Evolutionary conservation across 2,888 invertebrate genomes (phyloP).

Genomic region (Sceliomorpha sp.): DNA sequence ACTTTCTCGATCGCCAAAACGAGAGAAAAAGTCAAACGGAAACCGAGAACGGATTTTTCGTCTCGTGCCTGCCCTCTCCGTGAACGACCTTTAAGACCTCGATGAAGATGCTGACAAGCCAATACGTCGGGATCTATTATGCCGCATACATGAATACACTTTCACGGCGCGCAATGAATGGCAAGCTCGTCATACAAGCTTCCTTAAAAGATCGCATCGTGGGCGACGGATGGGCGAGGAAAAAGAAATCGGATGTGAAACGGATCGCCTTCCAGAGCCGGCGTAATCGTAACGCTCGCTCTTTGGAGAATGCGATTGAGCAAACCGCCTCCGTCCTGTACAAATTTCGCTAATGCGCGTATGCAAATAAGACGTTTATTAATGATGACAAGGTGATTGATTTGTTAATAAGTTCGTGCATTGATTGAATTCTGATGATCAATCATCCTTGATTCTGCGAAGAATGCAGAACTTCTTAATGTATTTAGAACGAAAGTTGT

Average conservation of each 20-base stretch:
- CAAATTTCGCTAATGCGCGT: too few relatives aligned
- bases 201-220: constrained; percentile 64
- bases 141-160: constrained; percentile 54
- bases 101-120: neutral
- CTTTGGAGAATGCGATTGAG: neutral
- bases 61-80: neutral
- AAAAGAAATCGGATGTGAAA: constrained; percentile 55
- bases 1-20: too few relatives aligned
- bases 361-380: too few relatives aligned
- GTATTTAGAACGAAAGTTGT: too few relatives aligned
- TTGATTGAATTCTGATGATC: too few relatives aligned
- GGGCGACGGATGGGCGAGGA: constrained; percentile 58
- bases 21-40: too few relatives aligned
- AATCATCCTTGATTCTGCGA: too few relatives aligned
- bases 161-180: constrained; percentile 60
- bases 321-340: neutral
- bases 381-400: too few relatives aligned
- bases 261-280: constrained; percentile 35
- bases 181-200: constrained; percentile 58
- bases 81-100: neutral
- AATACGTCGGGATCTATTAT: constrained; percentile 20
- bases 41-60: too few relatives aligned
- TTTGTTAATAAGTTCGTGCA: too few relatives aligned
- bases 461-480: too few relatives aligned
- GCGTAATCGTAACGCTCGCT: constrained; percentile 38